Conservation (phyloP, 35 echinoderm and acorn worm species). For the Ophiothrix spiculata region DNA sequence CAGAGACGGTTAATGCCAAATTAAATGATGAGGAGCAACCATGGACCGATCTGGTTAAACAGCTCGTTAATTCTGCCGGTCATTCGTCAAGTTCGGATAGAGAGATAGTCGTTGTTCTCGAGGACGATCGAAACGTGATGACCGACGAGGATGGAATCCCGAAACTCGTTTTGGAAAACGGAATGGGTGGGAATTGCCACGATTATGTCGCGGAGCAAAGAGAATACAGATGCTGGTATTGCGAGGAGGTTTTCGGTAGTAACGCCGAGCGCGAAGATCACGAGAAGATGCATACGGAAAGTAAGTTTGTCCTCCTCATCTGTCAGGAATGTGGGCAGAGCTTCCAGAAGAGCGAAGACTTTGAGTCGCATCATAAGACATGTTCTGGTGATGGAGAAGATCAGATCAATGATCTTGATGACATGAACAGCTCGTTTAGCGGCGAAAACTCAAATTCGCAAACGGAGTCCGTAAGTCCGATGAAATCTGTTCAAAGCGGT, state of each 20-base stretch:
- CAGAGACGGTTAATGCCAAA: too few relatives aligned
- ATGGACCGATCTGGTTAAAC: not conserved
- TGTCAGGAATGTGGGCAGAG: constrained; percentile 5
- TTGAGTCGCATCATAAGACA: not conserved
- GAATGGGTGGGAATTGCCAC: not conserved
- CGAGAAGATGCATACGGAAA: not conserved
- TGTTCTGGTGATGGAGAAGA: not conserved
- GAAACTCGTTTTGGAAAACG: not conserved
- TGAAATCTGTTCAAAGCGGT: not conserved
- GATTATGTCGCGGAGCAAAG: not conserved
- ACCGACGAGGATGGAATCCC: not conserved
- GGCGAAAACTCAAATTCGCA: not conserved
- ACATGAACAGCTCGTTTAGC: not conserved
- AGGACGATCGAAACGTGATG: not conserved
- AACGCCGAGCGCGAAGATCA: not conserved
- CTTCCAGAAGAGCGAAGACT: not conserved
- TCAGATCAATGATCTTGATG: not conserved
- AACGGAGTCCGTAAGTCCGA: not conserved
- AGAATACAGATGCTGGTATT: constrained; percentile 1
- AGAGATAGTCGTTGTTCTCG: not conserved
- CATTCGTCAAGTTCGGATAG: not conserved
- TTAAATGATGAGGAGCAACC: not conserved
- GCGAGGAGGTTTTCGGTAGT: not conserved
- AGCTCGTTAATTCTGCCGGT: not conserved
- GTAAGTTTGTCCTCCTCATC: not conserved